These are phyloP conservation scores for Tipula lateralis DNA, from an alignment of 2,888 invertebrate species.

Conservation along the genomic window DNA sequence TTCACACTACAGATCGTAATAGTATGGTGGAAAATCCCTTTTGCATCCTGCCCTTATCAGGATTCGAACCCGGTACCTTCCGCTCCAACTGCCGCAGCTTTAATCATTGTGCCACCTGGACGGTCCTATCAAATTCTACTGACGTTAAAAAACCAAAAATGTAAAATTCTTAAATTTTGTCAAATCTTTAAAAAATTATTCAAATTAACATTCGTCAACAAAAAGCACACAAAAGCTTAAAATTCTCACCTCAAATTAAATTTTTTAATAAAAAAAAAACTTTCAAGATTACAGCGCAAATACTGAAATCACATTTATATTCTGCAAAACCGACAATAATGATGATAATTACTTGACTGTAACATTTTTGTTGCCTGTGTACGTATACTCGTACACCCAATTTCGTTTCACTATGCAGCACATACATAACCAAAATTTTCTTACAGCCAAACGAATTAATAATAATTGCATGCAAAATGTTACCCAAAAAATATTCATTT, in stretches of 20 bases:
- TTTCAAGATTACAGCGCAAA: not conserved
- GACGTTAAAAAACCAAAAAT: too few species aligned
- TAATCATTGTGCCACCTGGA: too few species aligned
- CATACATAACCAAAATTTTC: not conserved
- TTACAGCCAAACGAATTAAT: not conserved
- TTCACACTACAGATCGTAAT: too few species aligned
- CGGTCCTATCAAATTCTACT: too few species aligned
- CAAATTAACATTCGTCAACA: not conserved
- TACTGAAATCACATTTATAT: not conserved
- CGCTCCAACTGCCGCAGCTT: too few species aligned
- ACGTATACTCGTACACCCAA: not conserved
- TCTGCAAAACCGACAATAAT: not conserved
- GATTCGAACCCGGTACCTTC: too few species aligned
- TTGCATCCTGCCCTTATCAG: too few species aligned
- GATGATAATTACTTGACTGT: not conserved
- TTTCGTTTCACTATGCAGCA: not conserved
- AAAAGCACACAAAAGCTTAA: not conserved
- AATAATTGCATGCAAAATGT: constrained; percentile 11
- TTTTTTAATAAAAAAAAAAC: not conserved
- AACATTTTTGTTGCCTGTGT: not conserved
- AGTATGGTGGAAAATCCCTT: too few species aligned
- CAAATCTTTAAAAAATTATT: not conserved
- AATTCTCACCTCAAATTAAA: not conserved
- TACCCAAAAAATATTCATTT: not conserved
- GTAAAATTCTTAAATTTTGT: not conserved